Base-by-base conservation (phyloP, 92 coral and sea anemone genomes). In the Phenganax subtilis region DNA sequence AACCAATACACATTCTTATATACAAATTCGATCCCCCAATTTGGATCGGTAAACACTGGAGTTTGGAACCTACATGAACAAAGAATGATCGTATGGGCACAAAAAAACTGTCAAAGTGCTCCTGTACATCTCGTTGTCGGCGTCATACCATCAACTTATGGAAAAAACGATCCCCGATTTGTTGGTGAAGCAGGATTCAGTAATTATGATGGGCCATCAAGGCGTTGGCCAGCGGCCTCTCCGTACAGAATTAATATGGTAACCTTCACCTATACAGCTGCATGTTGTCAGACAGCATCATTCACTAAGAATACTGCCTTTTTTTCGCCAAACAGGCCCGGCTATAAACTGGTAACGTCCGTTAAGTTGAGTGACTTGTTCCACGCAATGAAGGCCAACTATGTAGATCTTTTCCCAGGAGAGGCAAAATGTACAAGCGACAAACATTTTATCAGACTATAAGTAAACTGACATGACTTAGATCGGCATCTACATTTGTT, bases 121-220 rank as follows among this genome's bases (percentile, higher is more conserved):
- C 85, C 53, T 17, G 3, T 67, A 51, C 44, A 81, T 58, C 51
- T 81, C 53, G 56, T 81, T 20, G 85, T 53, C 7, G 85, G 85
- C 8, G 73, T 66, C 59, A 83, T 83, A 3, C 86, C 86, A 11
- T 82, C 82, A 82, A 82, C 77, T 9, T 81, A 44, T 14, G 51
- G 78, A 12, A 9, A 30, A 65, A 64, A 77, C 70, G 75, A 16
- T 65, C 37, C 10, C 44, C 57, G 85, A 73, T 82, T 82, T 55
- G 57, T 73, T 73, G 72, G 82, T 54, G 31, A 73, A 58, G 81
- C 85, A 57, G 85, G 85, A 71, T 82, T 82, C 55, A 82, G 85
- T 57, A 30, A 82, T 54, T 70, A 72, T 64, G 54, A 55, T 62
- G 87, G 87, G 17, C 54, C n/a, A 44, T 85, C 87, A 3, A 77